phyloP scores from a whole-genome alignment of 2,888 invertebrate species.

The Yponomeuta malinellus region DNA sequence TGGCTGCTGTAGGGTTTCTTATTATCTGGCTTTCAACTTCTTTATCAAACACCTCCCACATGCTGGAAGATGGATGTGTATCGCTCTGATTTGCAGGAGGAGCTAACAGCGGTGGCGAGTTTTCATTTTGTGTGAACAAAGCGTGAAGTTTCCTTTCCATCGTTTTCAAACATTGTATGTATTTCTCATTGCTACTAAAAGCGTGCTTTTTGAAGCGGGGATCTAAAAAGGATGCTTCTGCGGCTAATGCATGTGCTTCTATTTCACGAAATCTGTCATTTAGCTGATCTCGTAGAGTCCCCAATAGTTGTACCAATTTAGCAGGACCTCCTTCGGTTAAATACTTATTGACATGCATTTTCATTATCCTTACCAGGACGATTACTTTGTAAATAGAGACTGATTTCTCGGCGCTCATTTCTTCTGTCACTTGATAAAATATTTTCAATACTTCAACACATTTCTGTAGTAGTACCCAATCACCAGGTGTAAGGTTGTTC shows the following conservation, averaged over 20 bases:
- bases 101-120: background rate
- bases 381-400: constrained; percentile 10
- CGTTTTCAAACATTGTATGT: background rate
- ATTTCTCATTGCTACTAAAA: background rate
- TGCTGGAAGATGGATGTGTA: no score
- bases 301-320: background rate
- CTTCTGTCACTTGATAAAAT: constrained; percentile 14
- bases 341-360: background rate
- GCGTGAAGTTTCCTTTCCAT: background rate
- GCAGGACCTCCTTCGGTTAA: background rate
- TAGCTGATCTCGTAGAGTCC: background rate
- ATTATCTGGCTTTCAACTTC: no score
- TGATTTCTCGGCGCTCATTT: constrained; percentile 15
- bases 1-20: no score
- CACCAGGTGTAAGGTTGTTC: constrained; percentile 10
- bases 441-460: constrained; percentile 10
- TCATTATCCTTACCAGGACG: constrained; percentile 9
- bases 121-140: constrained; percentile 1
- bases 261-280: constrained; percentile 10
- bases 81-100: background rate
- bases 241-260: background rate
- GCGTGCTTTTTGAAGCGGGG: no score
- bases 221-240: constrained; percentile 1
- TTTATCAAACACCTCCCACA: no score
- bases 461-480: constrained; percentile 10